Conservation (phyloP, 2,797 vertebrate species). For the Pipistrellus kuhlii region DNA sequence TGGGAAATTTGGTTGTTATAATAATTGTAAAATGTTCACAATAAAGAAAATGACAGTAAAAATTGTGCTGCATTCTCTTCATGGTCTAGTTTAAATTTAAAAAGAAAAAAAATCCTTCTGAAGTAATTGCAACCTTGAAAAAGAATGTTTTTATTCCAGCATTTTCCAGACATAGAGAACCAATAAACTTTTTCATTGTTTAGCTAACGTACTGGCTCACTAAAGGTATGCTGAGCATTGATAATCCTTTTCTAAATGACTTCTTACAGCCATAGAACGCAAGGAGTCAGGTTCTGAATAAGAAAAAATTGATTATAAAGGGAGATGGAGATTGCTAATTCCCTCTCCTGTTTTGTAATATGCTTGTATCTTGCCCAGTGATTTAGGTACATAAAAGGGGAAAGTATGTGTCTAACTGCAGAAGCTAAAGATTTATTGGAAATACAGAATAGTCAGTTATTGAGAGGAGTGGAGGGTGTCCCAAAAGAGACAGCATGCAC, state of each 20-base stretch:
- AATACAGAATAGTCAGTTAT: neutral
- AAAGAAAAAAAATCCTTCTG: neutral
- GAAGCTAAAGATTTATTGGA: neutral
- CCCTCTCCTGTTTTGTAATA: neutral
- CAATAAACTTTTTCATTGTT: neutral
- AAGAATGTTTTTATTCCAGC: neutral
- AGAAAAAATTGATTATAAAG: neutral
- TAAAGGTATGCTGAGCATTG: neutral
- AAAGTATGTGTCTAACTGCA: neutral
- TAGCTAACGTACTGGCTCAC: neutral
- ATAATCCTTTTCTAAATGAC: conserved; percentile 29
- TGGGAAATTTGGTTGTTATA: neutral
- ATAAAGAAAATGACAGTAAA: neutral
- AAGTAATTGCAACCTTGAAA: neutral
- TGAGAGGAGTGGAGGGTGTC: neutral
- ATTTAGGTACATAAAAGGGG: neutral
- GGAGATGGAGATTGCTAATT: neutral
- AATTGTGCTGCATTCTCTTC: neutral
- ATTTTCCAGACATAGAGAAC: neutral
- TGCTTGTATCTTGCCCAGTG: neutral
- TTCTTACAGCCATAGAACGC: neutral
- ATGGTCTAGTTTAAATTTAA: neutral
- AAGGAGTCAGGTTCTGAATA: neutral
- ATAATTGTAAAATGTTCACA: neutral
- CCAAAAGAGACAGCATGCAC: fast-evolving